Conservation (phyloP, 2,888 invertebrate species). For the Hipparchia sbordonii region DNA sequence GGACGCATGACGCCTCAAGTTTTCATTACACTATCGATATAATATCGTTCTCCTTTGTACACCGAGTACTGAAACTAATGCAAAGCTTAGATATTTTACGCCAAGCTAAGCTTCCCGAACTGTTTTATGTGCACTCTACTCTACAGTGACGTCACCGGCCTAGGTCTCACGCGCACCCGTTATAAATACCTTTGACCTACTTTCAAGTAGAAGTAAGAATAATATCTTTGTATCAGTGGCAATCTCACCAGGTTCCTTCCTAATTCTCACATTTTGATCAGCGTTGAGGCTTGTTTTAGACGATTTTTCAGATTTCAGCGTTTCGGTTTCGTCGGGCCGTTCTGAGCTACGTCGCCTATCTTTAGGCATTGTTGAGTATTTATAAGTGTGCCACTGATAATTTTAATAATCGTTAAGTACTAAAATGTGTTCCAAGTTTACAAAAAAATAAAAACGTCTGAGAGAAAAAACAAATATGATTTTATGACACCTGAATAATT, state of each 20-base stretch:
- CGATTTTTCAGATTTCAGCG: conserved; percentile 36
- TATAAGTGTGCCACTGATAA: conserved; percentile 12
- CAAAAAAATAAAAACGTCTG: conserved; percentile 1
- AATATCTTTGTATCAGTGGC: conserved; percentile 3
- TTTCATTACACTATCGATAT: too few species aligned
- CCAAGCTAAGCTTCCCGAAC: too few species aligned
- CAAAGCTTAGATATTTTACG: too few species aligned
- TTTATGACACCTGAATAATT: neutral
- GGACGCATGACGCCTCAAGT: too few species aligned
- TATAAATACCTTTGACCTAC: neutral
- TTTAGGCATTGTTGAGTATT: conserved; percentile 32
- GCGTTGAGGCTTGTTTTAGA: conserved; percentile 48
- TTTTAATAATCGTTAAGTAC: conserved; percentile 11
- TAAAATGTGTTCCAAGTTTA: neutral
- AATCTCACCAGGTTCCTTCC: conserved; percentile 42
- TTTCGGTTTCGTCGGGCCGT: conserved; percentile 9
- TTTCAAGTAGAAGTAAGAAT: neutral
- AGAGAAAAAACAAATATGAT: neutral
- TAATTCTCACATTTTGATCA: conserved; percentile 55
- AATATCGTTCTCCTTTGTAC: too few species aligned
- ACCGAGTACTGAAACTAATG: too few species aligned
- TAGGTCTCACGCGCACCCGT: too few species aligned
- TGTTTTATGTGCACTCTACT: too few species aligned
- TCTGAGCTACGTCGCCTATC: conserved; percentile 23
- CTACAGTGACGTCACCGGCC: too few species aligned